Base-by-base conservation (phyloP, 2,888 invertebrate genomes). In the Heteromurus nitidus region DNA sequence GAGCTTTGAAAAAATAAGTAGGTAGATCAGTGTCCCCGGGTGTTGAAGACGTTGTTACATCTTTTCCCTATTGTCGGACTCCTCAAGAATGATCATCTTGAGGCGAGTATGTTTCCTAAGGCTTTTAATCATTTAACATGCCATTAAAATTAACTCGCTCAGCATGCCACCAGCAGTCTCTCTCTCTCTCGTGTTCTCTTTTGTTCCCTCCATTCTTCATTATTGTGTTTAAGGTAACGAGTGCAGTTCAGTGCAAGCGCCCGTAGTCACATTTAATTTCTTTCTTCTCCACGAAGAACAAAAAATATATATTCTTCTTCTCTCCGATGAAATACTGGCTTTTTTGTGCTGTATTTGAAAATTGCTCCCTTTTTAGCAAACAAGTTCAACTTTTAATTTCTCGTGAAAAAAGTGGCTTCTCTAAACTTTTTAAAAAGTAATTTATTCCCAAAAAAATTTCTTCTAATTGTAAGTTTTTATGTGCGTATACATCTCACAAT, bases 101-200 rank as follows among this genome's bases (percentile, higher is more conserved):
- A 47, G 28, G 67, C 67, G 18, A 67, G 22, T 24, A 9, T 50
- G 62, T 73, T 62, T 73, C 80, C 80, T 60, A 31, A 73, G 73
- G 80, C 72, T 67, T 68, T 74, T 74, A 74, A 80, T 80, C 80
- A 69, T 74, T 80, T 74, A 80, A 68, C 80, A 74, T 80, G 82
- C 73, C 79, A 82, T 82, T 82, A 82, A 79, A 79, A 82, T 82
- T 82, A 82, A 82, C 82, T 82, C 64, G 60, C 82, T 67, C 81
- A 80, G 80, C 80, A 64, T 64, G 80, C 80, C 74, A 80, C 74
- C 73, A 68, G 69, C 69, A 69, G 60, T 77, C 24, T 60, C 47
- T 75, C 44, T 36, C 13, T 16, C 24, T 42, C 42, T 11, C 5
- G 20, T 64, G 64, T 36, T 3, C 47, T 11, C 22, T 22, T 36